Evolutionary conservation across 2,888 invertebrate genomes (phyloP).

Genomic region (Phoenoteleia sp.): DNA sequence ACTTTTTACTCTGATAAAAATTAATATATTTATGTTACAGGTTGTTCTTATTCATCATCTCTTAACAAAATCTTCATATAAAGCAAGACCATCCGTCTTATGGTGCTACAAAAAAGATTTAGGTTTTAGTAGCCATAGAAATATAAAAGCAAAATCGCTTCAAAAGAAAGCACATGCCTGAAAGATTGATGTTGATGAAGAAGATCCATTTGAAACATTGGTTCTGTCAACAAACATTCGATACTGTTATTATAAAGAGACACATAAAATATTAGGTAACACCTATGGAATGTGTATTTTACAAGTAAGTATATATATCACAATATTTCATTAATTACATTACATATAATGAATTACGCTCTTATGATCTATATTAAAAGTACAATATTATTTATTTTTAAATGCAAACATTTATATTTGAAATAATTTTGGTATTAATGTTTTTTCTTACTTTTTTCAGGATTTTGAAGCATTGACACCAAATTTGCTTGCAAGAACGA

Average conservation of each 20-base stretch:
- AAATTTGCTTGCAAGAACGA: constrained; percentile 97
- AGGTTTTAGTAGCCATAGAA: constrained; percentile 92
- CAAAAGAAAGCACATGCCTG: constrained; percentile 96
- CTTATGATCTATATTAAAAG: too few species aligned
- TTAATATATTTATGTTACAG: too few species aligned
- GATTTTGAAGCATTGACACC: constrained; percentile 99
- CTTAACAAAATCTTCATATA: too few species aligned
- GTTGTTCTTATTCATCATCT: too few species aligned
- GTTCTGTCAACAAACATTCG: constrained; percentile 92
- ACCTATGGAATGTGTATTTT: constrained; percentile 98
- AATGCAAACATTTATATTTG: too few species aligned
- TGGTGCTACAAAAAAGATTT: constrained; percentile 99
- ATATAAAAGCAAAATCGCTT: constrained; percentile 94
- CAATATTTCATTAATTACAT: too few species aligned
- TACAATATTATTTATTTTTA: too few species aligned
- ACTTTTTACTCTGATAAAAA: too few species aligned
- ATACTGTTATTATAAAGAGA: constrained; percentile 97
- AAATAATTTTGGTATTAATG: too few species aligned
- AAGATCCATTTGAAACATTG: constrained; percentile 99
- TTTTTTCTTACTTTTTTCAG: too few species aligned
- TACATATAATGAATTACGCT: too few species aligned
- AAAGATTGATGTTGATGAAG: constrained; percentile 95
- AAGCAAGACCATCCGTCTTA: constrained; percentile 96
- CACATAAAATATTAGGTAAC: constrained; percentile 98
- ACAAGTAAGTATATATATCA: constrained; percentile 91